phyloP scores from a whole-genome alignment of 2,113 vertebrate species.

The Protomyctophum bolini region DNA sequence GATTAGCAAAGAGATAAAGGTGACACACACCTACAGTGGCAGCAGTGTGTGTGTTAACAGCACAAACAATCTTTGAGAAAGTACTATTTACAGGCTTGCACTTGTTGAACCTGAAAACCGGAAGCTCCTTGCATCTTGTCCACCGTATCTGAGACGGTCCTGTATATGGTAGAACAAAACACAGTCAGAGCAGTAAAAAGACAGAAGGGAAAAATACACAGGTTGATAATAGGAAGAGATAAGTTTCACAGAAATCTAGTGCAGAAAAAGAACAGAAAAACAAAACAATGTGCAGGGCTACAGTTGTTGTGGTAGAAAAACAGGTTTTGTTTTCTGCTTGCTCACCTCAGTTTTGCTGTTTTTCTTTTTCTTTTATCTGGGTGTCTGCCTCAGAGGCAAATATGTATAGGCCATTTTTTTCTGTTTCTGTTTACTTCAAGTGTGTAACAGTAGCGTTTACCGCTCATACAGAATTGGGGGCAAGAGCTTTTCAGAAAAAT shows the following conservation, averaged over 20 bases:
- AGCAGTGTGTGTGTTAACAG: constrained; percentile 39
- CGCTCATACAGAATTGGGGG: constrained; percentile 55
- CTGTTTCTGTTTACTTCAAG: constrained; percentile 42
- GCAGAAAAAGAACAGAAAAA: constrained; percentile 6
- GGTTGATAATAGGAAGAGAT: constrained; percentile 63
- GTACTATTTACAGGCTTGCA: constrained; percentile 47
- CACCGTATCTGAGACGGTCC: constrained; percentile 32
- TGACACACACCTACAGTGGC: constrained; percentile 35
- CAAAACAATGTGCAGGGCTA: constrained; percentile 54
- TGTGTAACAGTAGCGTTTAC: constrained; percentile 51
- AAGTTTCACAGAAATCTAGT: constrained; percentile 55
- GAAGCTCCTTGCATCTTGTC: not conserved
- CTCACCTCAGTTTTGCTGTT: constrained; percentile 61
- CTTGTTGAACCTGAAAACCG: constrained; percentile 65
- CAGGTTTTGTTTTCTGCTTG: constrained; percentile 65
- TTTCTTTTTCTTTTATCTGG: constrained; percentile 63
- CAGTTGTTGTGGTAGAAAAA: constrained; percentile 71
- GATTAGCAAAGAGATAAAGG: constrained; percentile 68
- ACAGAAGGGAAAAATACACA: constrained; percentile 15
- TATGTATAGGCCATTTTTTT: constrained; percentile 41
- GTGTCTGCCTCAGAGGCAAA: constrained; percentile 52
- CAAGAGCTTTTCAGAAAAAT: constrained; percentile 74
- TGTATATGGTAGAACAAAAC: constrained; percentile 55
- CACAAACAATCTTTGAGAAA: constrained; percentile 61
- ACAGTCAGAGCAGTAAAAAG: constrained; percentile 49